Conservation (phyloP, 2,113 vertebrate genomes). For the Arothron firmamentum region DNA sequence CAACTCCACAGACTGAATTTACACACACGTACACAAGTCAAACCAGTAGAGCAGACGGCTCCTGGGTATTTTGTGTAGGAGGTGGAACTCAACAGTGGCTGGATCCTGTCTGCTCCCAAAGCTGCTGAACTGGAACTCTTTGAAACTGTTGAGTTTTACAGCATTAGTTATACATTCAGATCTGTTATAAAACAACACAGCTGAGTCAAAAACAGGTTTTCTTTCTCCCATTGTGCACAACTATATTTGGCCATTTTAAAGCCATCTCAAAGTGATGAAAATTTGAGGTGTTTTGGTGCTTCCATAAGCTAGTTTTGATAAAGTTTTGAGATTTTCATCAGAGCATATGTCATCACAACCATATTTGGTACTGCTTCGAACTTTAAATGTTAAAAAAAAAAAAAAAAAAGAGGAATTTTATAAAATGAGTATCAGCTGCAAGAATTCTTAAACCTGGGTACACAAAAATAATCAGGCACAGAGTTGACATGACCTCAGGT, state of each 20-base stretch:
- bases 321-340: too few relatives aligned
- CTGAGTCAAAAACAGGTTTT: too few relatives aligned
- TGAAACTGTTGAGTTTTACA: constrained; percentile 3
- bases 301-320: too few relatives aligned
- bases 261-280: background rate
- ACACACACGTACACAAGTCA: constrained; percentile 15
- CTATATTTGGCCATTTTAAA: background rate
- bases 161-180: background rate
- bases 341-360: background rate
- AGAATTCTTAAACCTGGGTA: constrained; percentile 12
- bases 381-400: background rate
- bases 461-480: constrained; percentile 12
- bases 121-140: background rate
- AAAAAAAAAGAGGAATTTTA: constrained; percentile 7
- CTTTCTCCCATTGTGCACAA: background rate
- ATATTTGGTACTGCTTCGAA: background rate
- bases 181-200: too few relatives aligned
- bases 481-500: constrained; percentile 32
- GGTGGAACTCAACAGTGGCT: constrained; percentile 9
- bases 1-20: constrained; percentile 21
- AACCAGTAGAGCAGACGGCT: constrained; percentile 16
- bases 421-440: constrained; percentile 28
- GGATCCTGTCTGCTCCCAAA: background rate
- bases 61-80: constrained; percentile 8
- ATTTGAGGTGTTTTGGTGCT: too few relatives aligned